These are phyloP conservation scores for Ophion obscuratus DNA, from an alignment of 2,888 invertebrate genomes.

Conservation along the genomic window DNA sequence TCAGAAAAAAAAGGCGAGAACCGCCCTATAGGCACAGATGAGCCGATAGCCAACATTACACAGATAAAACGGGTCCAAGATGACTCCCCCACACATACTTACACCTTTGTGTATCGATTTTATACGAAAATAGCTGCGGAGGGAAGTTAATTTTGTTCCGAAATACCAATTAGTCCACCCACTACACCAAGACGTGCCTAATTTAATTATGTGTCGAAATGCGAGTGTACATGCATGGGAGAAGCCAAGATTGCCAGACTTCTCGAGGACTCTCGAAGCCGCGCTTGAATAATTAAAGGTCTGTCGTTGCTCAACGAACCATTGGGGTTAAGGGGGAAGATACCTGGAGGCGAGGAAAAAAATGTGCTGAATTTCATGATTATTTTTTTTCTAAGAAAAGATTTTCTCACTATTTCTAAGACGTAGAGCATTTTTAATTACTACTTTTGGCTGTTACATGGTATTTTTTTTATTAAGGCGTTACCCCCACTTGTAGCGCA, in stretches of 20 bases:
- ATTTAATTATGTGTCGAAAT: slow-evolving; percentile 13
- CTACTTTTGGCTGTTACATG: too few species aligned
- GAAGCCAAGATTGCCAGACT: slow-evolving; percentile 9
- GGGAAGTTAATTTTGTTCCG: slow-evolving; percentile 49
- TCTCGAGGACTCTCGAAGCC: background rate
- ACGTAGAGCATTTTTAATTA: too few species aligned
- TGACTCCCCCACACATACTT: background rate
- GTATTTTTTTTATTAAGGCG: too few species aligned
- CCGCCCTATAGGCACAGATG: background rate
- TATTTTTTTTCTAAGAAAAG: too few species aligned
- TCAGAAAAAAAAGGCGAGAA: background rate
- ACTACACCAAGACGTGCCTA: slow-evolving; percentile 20
- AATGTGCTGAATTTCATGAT: too few species aligned
- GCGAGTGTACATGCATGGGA: background rate
- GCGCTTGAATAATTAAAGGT: slow-evolving; percentile 25
- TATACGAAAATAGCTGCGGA: background rate
- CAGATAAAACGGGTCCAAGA: background rate
- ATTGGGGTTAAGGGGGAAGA: background rate
- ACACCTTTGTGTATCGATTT: background rate
- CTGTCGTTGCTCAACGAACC: background rate
- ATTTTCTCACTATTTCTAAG: too few species aligned
- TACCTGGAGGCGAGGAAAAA: too few species aligned
- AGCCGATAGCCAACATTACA: background rate
- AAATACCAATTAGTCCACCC: slow-evolving; percentile 44
- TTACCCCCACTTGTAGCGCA: too few species aligned